phyloP scores from a whole-genome alignment of 2,113 vertebrate genomes.

The Calidris pygmaea region DNA sequence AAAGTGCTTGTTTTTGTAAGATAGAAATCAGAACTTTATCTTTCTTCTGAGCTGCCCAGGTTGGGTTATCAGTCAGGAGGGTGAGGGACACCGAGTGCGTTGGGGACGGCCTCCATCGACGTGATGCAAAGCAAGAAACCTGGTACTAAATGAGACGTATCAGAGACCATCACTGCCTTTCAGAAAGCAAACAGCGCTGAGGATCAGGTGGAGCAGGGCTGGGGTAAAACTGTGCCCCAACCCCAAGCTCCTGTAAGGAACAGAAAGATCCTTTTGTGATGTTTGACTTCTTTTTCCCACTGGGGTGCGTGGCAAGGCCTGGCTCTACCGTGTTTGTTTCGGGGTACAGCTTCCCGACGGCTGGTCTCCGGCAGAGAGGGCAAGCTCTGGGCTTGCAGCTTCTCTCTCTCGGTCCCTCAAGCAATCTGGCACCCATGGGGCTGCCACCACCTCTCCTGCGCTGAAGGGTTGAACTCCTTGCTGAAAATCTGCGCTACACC shows the following conservation, averaged over 20 bases:
- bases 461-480: neutral
- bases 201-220: neutral
- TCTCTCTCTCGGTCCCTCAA: constrained; percentile 16
- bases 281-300: neutral
- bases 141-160: neutral
- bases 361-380: neutral
- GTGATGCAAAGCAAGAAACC: neutral
- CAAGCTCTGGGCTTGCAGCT: constrained; percentile 5
- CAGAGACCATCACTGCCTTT: neutral
- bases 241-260: neutral
- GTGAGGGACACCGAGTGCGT: neutral
- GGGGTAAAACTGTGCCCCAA: neutral
- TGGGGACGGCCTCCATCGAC: rapidly evolving
- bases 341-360: neutral
- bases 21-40: neutral
- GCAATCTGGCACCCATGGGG: neutral
- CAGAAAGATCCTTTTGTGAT: neutral
- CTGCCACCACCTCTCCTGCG: neutral
- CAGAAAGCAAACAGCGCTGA: neutral
- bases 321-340: neutral
- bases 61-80: neutral
- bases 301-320: rapidly evolving
- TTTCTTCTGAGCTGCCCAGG: neutral
- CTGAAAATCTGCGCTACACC: constrained; percentile 12
- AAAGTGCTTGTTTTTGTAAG: neutral